phyloP scores from a whole-genome alignment of 2,888 invertebrate genomes.

The Ametastegia equiseti region DNA sequence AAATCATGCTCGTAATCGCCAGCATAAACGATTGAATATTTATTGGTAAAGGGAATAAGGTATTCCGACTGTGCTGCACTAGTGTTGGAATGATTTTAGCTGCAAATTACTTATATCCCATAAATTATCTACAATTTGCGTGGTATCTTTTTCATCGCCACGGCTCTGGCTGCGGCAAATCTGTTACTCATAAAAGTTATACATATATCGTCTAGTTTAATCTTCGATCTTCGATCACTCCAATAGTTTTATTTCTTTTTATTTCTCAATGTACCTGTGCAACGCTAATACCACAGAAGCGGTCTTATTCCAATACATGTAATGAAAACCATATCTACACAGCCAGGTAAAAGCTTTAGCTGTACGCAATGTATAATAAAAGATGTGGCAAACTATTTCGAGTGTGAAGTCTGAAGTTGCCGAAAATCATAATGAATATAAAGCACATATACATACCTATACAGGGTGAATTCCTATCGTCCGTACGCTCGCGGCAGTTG shows the following conservation, averaged over 20 bases:
- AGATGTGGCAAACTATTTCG: not conserved
- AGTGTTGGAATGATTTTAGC: not conserved
- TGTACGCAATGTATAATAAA: not conserved
- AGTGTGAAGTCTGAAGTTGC: not conserved
- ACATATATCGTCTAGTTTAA: not conserved
- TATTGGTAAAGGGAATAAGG: not conserved
- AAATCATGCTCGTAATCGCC: conserved; percentile 8
- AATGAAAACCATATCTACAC: not conserved
- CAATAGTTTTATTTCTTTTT: conserved; percentile 38
- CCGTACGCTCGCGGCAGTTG: no score
- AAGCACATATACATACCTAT: not conserved
- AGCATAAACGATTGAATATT: conserved; percentile 16
- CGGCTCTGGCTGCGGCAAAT: not conserved
- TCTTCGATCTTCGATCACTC: not conserved
- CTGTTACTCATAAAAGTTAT: not conserved
- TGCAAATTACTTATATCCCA: not conserved
- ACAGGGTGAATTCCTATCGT: no score
- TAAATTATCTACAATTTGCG: not conserved
- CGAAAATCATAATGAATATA: not conserved
- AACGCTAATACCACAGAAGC: conserved; percentile 34
- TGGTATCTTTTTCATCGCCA: not conserved
- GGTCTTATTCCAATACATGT: conserved; percentile 14
- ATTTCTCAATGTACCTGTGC: conserved; percentile 22
- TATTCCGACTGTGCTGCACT: not conserved
- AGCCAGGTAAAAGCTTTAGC: conserved; percentile 14